Conservation (phyloP, 1,140 invertebrate species). For the Temnothorax curvispinosus region DNA sequence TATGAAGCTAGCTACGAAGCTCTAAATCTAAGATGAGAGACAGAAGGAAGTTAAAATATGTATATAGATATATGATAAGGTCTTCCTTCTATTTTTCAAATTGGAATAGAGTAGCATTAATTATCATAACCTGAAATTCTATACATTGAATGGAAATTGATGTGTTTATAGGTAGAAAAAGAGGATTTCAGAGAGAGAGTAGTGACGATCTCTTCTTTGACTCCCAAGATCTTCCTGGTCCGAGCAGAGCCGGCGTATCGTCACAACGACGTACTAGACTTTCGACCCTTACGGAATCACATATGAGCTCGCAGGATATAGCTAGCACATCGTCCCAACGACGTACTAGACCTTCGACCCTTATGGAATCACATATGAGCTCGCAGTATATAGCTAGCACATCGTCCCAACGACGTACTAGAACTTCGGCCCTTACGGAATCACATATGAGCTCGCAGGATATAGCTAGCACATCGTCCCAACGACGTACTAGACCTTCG, state of each 20-base stretch:
- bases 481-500: too few relatives aligned
- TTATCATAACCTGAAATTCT: not conserved
- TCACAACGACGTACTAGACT: not conserved
- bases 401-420: too few relatives aligned
- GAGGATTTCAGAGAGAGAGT: not conserved
- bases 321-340: too few relatives aligned
- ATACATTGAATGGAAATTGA: not conserved
- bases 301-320: too few relatives aligned
- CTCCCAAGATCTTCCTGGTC: not conserved
- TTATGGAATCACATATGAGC: too few relatives aligned
- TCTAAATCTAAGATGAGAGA: not conserved
- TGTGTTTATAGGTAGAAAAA: constrained; percentile 15
- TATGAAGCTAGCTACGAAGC: not conserved
- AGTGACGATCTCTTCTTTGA: constrained; percentile 2
- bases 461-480: too few relatives aligned
- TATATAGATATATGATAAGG: not conserved
- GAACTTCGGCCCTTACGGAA: too few relatives aligned
- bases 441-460: too few relatives aligned
- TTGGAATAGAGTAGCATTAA: not conserved
- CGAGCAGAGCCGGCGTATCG: not conserved
- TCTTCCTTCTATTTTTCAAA: not conserved
- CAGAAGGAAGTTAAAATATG: not conserved
- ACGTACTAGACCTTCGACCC: too few relatives aligned
- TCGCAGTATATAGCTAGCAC: too few relatives aligned
- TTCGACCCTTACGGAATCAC: too few relatives aligned